Percentiles rank a stretch among this genome's conserved stretches.
Conservation (phyloP, 37 sponge, comb jelly and placozoan species). For the Crambe crambe region DNA sequence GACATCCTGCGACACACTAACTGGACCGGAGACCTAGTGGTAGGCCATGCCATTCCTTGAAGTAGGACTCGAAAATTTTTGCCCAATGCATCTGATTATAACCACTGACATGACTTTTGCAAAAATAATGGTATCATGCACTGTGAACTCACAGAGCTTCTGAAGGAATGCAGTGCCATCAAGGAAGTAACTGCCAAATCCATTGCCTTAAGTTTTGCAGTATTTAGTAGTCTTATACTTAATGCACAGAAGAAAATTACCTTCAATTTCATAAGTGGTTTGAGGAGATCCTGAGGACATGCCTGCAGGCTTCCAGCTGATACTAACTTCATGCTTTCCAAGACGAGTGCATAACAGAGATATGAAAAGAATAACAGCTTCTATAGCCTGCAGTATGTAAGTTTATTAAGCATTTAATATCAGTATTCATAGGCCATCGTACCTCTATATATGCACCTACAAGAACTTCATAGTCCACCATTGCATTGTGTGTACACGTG, state of each 20-base stretch:
- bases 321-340: neutral
- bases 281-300: too few species aligned
- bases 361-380: slow-evolving; percentile 21
- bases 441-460: neutral
- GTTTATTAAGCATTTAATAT: neutral
- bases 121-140: too few species aligned
- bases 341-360: neutral
- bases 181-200: slow-evolving; percentile 28
- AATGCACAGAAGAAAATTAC: neutral
- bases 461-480: too few species aligned
- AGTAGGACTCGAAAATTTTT: neutral
- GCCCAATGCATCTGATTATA: neutral
- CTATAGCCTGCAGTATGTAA: slow-evolving; percentile 11
- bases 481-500: neutral
- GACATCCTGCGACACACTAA: neutral
- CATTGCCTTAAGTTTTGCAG: neutral
- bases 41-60: neutral
- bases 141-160: slow-evolving; percentile 25
- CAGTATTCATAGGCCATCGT: neutral
- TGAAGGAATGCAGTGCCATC: slow-evolving; percentile 32
- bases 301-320: neutral
- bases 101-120: too few species aligned
- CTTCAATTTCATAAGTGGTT: neutral
- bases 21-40: neutral
- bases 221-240: neutral